A percentile compares a stretch with the other conserved stretches of the same genome.
Conservation (phyloP, 2,113 vertebrate species). For the Tamias sibiricus region DNA sequence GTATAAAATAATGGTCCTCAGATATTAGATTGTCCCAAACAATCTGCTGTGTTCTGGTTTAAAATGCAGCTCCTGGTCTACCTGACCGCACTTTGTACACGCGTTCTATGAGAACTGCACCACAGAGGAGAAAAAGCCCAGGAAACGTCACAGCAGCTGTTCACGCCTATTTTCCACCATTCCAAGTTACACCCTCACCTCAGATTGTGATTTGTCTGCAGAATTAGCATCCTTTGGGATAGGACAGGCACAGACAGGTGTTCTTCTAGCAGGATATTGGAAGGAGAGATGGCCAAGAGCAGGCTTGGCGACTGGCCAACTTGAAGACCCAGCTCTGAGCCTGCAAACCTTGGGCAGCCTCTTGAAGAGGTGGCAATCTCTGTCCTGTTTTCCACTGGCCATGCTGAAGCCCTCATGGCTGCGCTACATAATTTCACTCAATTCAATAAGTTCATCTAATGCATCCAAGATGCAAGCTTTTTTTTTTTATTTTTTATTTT, state of each 20-base stretch:
- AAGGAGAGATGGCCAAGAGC: too few relatives aligned
- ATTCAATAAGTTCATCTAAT: slow-evolving; percentile 71
- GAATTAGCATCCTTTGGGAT: neutral
- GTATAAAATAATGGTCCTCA: neutral
- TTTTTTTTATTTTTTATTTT: too few relatives aligned
- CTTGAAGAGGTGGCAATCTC: slow-evolving; percentile 43
- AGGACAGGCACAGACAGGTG: neutral
- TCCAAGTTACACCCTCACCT: slow-evolving; percentile 33
- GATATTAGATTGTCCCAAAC: too few relatives aligned
- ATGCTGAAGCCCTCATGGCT: neutral
- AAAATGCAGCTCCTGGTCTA: neutral
- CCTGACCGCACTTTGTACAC: neutral
- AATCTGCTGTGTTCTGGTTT: neutral
- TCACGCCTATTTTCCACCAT: neutral
- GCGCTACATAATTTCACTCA: slow-evolving; percentile 62
- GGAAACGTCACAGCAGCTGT: too few relatives aligned
- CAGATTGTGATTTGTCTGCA: neutral
- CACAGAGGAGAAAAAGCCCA: too few relatives aligned
- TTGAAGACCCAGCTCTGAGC: slow-evolving; percentile 50
- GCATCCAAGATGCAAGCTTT: too few relatives aligned
- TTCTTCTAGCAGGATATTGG: too few relatives aligned
- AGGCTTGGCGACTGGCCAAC: slow-evolving; percentile 35
- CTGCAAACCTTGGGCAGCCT: slow-evolving; percentile 39
- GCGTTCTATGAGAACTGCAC: neutral
- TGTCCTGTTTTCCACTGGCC: slow-evolving; percentile 4